These are phyloP conservation scores for Drosophila nannoptera DNA, from an alignment of 1,140 invertebrate species.

Conservation along the genomic window DNA sequence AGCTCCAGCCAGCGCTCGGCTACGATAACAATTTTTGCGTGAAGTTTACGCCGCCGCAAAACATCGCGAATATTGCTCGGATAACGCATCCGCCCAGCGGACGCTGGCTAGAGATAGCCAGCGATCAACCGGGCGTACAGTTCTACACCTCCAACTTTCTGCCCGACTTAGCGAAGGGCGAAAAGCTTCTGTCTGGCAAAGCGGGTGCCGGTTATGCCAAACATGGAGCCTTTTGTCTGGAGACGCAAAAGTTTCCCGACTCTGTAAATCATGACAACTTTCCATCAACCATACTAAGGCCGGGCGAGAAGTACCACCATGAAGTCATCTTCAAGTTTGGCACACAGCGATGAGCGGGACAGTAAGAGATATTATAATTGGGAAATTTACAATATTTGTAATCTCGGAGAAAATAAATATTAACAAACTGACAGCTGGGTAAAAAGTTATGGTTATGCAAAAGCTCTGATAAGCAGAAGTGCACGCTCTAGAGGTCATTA, in stretches of 20 bases:
- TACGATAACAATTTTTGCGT: conserved; percentile 91
- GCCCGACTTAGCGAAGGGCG: conserved; percentile 79
- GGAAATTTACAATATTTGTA: too few species aligned
- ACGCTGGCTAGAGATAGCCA: conserved; percentile 87
- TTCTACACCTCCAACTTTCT: conserved; percentile 92
- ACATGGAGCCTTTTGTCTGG: conserved; percentile 91
- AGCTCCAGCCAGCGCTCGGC: conserved; percentile 80
- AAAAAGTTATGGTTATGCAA: conserved; percentile 28
- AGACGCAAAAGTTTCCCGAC: conserved; percentile 96
- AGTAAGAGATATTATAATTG: background rate
- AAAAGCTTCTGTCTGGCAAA: conserved; percentile 55
- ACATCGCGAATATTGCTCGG: conserved; percentile 49
- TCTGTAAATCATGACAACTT: conserved; percentile 92
- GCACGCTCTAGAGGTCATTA: conserved; percentile 33
- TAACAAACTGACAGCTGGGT: conserved; percentile 50
- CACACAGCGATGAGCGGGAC: conserved; percentile 11
- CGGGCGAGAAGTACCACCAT: conserved; percentile 85
- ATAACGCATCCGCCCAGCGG: conserved; percentile 86
- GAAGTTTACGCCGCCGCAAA: conserved; percentile 54
- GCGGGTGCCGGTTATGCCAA: conserved; percentile 82
- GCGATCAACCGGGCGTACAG: conserved; percentile 93
- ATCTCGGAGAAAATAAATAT: conserved; percentile 1
- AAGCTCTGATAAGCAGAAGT: conserved; percentile 14
- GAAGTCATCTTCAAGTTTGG: conserved; percentile 82
- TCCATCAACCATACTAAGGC: conserved; percentile 85